These are phyloP conservation scores for Lysandra coridon DNA, from an alignment of 2,888 invertebrate species.

Conservation along the genomic window DNA sequence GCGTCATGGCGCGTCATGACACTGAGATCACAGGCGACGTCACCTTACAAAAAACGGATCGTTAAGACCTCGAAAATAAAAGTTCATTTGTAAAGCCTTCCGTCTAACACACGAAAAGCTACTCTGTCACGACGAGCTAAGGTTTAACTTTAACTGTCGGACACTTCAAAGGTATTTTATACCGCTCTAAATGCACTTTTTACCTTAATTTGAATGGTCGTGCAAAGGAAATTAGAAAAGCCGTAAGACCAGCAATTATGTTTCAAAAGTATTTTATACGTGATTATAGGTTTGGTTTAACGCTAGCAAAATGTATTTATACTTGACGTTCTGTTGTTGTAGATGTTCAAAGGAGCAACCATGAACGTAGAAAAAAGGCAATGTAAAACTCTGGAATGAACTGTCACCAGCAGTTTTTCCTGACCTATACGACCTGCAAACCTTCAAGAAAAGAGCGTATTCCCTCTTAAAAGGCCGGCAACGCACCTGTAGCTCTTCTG, in stretches of 20 bases:
- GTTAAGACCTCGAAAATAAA: slow-evolving; percentile 29
- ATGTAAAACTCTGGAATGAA: too few relatives aligned
- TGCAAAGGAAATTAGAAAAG: slow-evolving; percentile 41
- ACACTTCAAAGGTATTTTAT: slow-evolving; percentile 39
- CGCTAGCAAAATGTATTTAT: not conserved
- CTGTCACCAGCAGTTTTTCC: too few relatives aligned
- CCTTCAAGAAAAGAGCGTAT: too few relatives aligned
- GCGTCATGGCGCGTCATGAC: not conserved
- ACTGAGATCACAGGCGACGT: not conserved
- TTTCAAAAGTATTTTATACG: slow-evolving; percentile 35
- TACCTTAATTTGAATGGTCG: slow-evolving; percentile 45
- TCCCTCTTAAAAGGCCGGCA: too few relatives aligned
- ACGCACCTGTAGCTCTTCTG: too few relatives aligned
- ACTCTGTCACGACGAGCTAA: slow-evolving; percentile 4
- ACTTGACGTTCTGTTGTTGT: not conserved
- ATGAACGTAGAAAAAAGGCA: too few relatives aligned
- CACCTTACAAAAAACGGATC: slow-evolving; percentile 12
- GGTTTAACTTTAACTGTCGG: not conserved
- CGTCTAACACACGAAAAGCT: not conserved
- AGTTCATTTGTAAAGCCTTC: not conserved
- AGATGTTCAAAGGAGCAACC: too few relatives aligned
- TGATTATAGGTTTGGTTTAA: slow-evolving; percentile 5
- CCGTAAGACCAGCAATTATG: slow-evolving; percentile 38
- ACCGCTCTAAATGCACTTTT: slow-evolving; percentile 44
- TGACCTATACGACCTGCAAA: too few relatives aligned